phyloP scores from a whole-genome alignment of 1,140 invertebrate species.

The Leptonema lineaticorne region DNA sequence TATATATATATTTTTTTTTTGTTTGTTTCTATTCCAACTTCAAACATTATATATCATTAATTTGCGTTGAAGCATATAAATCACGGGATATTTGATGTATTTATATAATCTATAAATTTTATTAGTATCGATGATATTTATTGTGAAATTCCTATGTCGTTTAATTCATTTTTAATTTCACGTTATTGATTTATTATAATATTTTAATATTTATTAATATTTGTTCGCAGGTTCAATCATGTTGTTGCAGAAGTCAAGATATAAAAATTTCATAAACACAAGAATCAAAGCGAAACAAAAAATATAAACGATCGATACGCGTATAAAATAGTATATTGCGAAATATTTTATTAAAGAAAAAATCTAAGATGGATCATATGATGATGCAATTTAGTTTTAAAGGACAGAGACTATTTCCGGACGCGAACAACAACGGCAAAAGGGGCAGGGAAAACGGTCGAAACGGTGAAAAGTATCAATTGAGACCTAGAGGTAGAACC shows the following conservation, averaged over 20 bases:
- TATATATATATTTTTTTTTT: no score
- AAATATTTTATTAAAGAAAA: no score
- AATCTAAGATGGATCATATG: constrained; percentile 39
- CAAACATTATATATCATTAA: no score
- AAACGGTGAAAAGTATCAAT: constrained; percentile 53
- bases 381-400: constrained; percentile 42
- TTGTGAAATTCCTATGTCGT: no score
- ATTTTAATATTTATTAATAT: background rate
- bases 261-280: background rate
- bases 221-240: constrained; percentile 5
- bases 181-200: background rate
- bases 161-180: no score
- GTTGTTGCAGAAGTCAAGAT: background rate
- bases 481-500: constrained; percentile 50
- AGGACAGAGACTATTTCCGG: constrained; percentile 37
- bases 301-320: background rate
- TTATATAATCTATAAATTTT: no score
- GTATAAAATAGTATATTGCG: background rate
- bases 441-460: constrained; percentile 21
- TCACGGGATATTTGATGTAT: no score
- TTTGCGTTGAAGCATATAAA: no score
- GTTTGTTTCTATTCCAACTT: no score
- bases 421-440: constrained; percentile 40
- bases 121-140: no score
- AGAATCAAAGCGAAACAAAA: background rate